These are phyloP conservation scores for Caenorhabditis angaria DNA, from an alignment of 2,888 invertebrate genomes.

Conservation along the genomic window DNA sequence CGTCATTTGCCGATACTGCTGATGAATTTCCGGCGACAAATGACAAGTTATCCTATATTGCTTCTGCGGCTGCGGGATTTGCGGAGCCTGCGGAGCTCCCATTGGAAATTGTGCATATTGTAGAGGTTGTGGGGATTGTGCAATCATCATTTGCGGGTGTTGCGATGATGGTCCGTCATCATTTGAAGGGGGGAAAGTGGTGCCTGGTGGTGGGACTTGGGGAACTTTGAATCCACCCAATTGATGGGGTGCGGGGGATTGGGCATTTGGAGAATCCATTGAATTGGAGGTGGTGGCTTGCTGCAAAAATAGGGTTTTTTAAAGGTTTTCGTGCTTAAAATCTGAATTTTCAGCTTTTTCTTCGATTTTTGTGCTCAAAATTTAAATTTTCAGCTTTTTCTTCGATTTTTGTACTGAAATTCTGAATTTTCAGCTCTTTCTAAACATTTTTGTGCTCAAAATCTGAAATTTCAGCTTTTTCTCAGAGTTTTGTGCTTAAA, in stretches of 20 bases:
- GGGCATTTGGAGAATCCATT: constrained; percentile 41
- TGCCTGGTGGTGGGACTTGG: background rate
- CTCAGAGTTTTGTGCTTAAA: background rate
- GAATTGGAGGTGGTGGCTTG: constrained; percentile 16
- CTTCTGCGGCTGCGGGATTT: constrained; percentile 8
- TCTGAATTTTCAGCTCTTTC: background rate
- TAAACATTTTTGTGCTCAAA: background rate
- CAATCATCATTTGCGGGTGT: background rate
- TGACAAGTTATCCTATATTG: constrained; percentile 22
- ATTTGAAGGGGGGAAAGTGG: too few species aligned
- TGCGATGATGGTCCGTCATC: background rate
- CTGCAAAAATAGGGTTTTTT: background rate
- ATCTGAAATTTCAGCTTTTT: background rate
- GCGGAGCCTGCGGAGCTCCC: constrained; percentile 1
- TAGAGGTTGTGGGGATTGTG: background rate
- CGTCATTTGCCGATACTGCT: constrained; percentile 22
- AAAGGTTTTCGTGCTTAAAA: background rate
- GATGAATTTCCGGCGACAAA: constrained; percentile 12
- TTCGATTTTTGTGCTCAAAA: background rate
- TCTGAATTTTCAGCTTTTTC: background rate
- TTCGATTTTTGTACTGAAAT: background rate
- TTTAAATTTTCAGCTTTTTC: background rate
- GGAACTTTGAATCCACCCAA: constrained; percentile 28
- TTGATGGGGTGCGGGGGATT: constrained; percentile 37
- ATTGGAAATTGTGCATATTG: constrained; percentile 8